A percentile compares a stretch with the other conserved stretches of the same genome.
These are phyloP conservation scores for Xestia xanthographa DNA, from an alignment of 2,888 invertebrate genomes.

Conservation along the genomic window DNA sequence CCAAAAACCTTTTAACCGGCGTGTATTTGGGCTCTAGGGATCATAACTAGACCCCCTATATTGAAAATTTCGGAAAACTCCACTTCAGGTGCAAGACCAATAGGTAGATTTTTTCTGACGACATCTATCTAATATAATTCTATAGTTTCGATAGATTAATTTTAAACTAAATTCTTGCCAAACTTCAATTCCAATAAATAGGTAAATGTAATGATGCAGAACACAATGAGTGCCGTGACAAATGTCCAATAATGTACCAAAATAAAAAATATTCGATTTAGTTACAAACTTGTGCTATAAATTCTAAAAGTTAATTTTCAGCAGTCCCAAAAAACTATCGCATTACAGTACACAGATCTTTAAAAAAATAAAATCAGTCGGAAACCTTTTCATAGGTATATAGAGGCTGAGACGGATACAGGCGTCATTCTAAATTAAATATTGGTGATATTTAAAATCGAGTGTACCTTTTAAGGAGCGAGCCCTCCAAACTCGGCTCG, in stretches of 20 bases:
- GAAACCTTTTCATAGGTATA: not conserved
- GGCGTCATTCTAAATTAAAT: conserved; percentile 35
- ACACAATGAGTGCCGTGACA: conserved; percentile 20
- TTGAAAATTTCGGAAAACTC: no score
- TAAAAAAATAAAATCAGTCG: conserved; percentile 3
- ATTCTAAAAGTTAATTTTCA: conserved; percentile 19
- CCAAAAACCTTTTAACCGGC: no score
- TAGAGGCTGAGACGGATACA: not conserved
- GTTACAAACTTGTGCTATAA: conserved; percentile 6
- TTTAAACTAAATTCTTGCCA: conserved; percentile 18
- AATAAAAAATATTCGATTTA: not conserved
- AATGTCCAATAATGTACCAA: conserved; percentile 16
- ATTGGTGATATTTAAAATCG: conserved; percentile 48
- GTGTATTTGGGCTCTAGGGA: no score
- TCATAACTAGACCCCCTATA: no score
- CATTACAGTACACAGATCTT: conserved; percentile 6
- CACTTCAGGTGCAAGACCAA: no score
- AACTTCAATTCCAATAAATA: conserved; percentile 16
- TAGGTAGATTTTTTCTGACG: no score
- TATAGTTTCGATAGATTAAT: conserved; percentile 18
- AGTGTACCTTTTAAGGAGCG: conserved; percentile 65
- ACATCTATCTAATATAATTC: no score
- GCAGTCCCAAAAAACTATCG: conserved; percentile 5
- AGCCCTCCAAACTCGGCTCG: conserved; percentile 51
- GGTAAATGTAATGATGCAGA: conserved; percentile 30